Percentiles rank a stretch among this genome's conserved stretches.
These are phyloP conservation scores for Agapornis roseicollis DNA, from an alignment of 2,113 vertebrate species.

Conservation along the genomic window DNA sequence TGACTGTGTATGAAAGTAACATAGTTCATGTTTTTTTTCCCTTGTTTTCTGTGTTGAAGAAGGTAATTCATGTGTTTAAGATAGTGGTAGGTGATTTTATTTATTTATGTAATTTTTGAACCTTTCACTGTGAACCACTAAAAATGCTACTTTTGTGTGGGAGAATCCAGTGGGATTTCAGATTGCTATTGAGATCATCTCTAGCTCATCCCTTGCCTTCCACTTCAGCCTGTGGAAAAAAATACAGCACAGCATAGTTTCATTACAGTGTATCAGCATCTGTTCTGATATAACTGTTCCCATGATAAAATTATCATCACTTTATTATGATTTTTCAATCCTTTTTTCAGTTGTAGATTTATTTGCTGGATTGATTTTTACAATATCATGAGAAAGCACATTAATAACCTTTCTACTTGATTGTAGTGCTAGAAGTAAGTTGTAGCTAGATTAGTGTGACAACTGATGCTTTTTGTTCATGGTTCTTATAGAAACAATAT, in stretches of 20 bases:
- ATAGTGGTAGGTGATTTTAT: neutral
- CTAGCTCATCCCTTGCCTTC: neutral
- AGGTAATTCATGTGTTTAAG: neutral
- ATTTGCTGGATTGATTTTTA: neutral
- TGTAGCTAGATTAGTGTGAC: neutral
- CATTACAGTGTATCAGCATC: rapidly evolving
- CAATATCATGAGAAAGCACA: neutral
- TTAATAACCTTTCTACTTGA: neutral
- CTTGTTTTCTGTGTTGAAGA: neutral
- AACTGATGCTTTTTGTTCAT: neutral
- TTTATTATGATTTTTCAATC: neutral
- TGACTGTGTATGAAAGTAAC: neutral
- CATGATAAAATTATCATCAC: neutral
- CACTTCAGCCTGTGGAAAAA: neutral
- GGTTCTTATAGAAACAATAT: neutral
- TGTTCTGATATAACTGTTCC: neutral
- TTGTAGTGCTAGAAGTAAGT: neutral
- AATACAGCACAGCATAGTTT: neutral
- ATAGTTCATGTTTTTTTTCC: neutral
- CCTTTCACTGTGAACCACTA: neutral
- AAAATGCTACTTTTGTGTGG: neutral
- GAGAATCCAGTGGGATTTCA: neutral
- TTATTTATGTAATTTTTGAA: neutral
- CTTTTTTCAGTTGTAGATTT: neutral
- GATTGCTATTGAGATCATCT: neutral